phyloP scores from a whole-genome alignment of 2,888 invertebrate species.

The Petrophora chlorosata region DNA sequence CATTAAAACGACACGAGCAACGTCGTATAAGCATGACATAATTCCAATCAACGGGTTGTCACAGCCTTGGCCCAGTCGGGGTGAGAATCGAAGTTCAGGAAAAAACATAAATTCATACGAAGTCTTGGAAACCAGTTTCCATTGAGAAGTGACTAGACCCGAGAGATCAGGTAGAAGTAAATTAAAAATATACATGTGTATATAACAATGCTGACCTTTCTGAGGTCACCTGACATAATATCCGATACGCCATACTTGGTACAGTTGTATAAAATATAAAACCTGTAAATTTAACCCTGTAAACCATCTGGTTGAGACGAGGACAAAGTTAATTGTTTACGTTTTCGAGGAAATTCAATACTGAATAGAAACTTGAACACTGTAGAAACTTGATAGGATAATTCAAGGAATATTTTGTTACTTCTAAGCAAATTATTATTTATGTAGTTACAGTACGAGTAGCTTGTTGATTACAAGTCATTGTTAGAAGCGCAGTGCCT shows the following conservation, averaged over 20 bases:
- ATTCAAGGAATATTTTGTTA: too few species aligned
- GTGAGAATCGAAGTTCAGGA: slow-evolving; percentile 24
- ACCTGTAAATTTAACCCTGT: slow-evolving; percentile 17
- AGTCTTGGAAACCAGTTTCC: slow-evolving; percentile 60
- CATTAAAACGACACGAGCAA: not conserved
- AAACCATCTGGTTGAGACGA: slow-evolving; percentile 28
- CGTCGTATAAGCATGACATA: slow-evolving; percentile 2
- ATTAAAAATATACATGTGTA: slow-evolving; percentile 44
- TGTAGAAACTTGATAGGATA: too few species aligned
- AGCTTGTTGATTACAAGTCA: too few species aligned
- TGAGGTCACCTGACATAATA: slow-evolving; percentile 63
- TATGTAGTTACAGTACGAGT: too few species aligned
- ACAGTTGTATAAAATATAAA: slow-evolving; percentile 20
- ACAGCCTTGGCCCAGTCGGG: slow-evolving; percentile 43
- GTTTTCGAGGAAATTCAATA: slow-evolving; percentile 4
- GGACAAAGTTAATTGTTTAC: slow-evolving; percentile 7
- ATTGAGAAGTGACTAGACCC: slow-evolving; percentile 44
- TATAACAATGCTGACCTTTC: slow-evolving; percentile 56
- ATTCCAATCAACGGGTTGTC: slow-evolving; percentile 7
- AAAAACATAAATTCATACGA: slow-evolving; percentile 32
- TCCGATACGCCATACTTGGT: slow-evolving; percentile 38
- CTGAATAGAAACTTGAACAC: not conserved
- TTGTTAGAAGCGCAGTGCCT: too few species aligned
- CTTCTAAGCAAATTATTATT: too few species aligned
- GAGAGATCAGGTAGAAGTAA: slow-evolving; percentile 37